Percentiles rank a stretch among this genome's conserved stretches.
Conservation (phyloP, 30 jellyfish, hydroid and myxozoan species). For the Pelagia noctiluca region DNA sequence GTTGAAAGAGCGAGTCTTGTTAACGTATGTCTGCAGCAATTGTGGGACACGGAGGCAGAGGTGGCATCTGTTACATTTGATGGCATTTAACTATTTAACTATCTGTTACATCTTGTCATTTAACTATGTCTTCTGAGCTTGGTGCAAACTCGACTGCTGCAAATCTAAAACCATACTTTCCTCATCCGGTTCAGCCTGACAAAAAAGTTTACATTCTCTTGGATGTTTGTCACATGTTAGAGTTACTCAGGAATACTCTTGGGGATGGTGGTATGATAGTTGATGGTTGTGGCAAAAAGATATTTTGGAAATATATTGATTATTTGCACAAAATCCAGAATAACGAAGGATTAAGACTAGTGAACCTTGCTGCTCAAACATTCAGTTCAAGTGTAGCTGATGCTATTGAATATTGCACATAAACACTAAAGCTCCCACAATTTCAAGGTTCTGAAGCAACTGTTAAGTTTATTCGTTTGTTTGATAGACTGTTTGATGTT, state of each 20-base stretch:
- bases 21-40: slow-evolving; percentile 16
- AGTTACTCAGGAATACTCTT: slow-evolving; percentile 62
- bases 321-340: slow-evolving; percentile 21
- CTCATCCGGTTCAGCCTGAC: no score
- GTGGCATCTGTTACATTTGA: slow-evolving; percentile 46
- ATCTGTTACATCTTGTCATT: slow-evolving; percentile 73
- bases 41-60: slow-evolving; percentile 32
- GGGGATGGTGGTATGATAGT: slow-evolving; percentile 40
- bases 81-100: no score
- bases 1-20: slow-evolving; percentile 64
- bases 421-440: slow-evolving; percentile 40
- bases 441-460: slow-evolving; percentile 74
- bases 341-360: slow-evolving; percentile 52
- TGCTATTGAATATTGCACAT: slow-evolving; percentile 53
- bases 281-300: neutral
- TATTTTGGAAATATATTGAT: slow-evolving; percentile 33
- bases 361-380: no score
- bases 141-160: slow-evolving; percentile 35
- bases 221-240: slow-evolving; percentile 76
- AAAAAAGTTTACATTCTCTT: no score
- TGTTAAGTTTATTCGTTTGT: slow-evolving; percentile 37
- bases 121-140: slow-evolving; percentile 22
- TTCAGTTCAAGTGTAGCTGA: no score
- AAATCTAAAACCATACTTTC: no score
- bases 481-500: slow-evolving; percentile 64